Evolutionary conservation across 2,888 invertebrate genomes (phyloP), one percentile per base, ranked within the genome.

Genomic region (Heliconius ismenius): DNA sequence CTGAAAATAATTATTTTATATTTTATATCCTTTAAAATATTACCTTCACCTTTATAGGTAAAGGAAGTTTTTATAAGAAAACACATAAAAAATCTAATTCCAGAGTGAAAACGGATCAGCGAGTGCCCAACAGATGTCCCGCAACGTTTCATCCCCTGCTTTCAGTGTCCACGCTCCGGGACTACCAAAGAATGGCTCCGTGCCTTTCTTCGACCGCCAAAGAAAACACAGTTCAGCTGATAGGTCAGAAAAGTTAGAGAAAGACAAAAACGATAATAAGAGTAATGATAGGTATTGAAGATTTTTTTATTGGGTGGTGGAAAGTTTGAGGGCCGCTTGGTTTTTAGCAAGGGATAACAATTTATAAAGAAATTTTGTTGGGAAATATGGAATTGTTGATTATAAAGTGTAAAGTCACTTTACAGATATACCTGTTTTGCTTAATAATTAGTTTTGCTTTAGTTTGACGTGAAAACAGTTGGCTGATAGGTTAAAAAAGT

Each of bases 101-200:
- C 85, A 93, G 90, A 85, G 83, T 74, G 93, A 92, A 78, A 93
- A 88, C 80, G 88, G 87, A 74, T 75, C 80, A 11, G 79, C 81
- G 26, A 60, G 49, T 49, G 76, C 60, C 78, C 82, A 84, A 18
- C 88, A 88, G 43, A 95, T 98, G 88, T 96, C 97, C 0, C 95
- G 98, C 80, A 98, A 98, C 91, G 97, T 97, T 80, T 98, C 97
- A 18, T 98, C 98, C 81, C 98, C 98, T 0, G 97, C 98, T 21
- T 97, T 98, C 89, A 96, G 96, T 32, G 95, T 96, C 13, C 96
- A 96, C 78, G 95, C 95, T 68, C 96, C 96, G 82, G 97, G 96
- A 13, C 84, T 94, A 85, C 98, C 98, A 76, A 98, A 98, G 91
- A 98, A 98, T 87, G 98, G 98, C 65, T 98, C 98, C 4, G 98